phyloP scores from a whole-genome alignment of 2,888 invertebrate genomes.

The Arrhopalites spinosus region DNA sequence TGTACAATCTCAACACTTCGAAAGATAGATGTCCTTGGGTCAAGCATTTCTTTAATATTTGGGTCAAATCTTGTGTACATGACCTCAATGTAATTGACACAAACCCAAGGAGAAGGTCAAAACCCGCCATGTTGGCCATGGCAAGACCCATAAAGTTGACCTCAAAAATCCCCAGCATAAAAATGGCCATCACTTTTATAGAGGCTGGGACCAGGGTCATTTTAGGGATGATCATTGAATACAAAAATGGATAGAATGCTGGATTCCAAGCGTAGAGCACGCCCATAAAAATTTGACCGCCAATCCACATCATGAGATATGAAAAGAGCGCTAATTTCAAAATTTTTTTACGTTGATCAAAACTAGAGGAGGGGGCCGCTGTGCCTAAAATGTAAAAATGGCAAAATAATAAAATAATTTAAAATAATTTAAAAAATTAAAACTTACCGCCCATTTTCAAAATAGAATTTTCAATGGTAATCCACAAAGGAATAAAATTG shows the following conservation, averaged over 20 bases:
- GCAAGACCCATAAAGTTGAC: slow-evolving; percentile 19
- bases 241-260: slow-evolving; percentile 3
- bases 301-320: slow-evolving; percentile 16
- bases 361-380: not conserved
- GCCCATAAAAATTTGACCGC: slow-evolving; percentile 16
- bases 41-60: not conserved
- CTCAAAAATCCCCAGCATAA: not conserved
- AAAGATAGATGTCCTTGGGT: not conserved
- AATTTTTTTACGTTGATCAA: no score
- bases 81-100: not conserved
- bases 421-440: not conserved
- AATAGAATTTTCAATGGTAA: not conserved
- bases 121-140: slow-evolving; percentile 17
- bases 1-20: not conserved
- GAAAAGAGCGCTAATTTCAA: not conserved
- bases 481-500: not conserved
- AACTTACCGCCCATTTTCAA: not conserved
- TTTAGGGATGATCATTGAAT: not conserved
- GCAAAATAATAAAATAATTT: not conserved
- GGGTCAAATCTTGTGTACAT: not conserved
- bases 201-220: no score
- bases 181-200: no score
- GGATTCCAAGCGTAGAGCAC: slow-evolving; percentile 9
- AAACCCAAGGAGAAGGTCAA: slow-evolving; percentile 16
- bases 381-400: not conserved